Evolutionary conservation across 2,888 invertebrate species (phyloP), one percentile per base, ranked within the genome.

Genomic region (Perizoma flavofasciatum): DNA sequence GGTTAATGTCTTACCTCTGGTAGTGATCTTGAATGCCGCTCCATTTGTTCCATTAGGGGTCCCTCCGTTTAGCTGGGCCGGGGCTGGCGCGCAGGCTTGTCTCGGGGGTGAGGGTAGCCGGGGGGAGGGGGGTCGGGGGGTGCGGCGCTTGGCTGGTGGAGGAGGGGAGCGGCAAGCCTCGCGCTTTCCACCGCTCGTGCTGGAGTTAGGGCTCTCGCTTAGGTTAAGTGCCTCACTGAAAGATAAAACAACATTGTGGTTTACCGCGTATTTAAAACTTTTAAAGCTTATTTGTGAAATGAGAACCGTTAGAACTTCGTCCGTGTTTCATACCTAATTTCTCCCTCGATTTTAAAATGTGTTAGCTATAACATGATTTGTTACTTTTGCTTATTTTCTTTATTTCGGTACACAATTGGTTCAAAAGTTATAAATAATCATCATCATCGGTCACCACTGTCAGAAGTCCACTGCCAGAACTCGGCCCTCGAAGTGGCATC

Each of bases 1-100:
- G 9, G 5, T n/a, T 9, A 3, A 41, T 41, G n/a, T 6, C 45
- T 22, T 66, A 90, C 98, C 96, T 94, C 96, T 94, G 74, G 96
- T 97, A 67, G 96, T 95, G 72, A 98, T 97, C 89, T 97, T 98
- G 78, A 98, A 96, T 77, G 96, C 95, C 40, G 97, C 95, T 44
- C 94, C 95, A 56, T 92, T 81, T 11, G 84, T 78, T 5, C 83
- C 83, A 50, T 84, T 83, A 6, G 69, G 49, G 8, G 69, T 55
- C 11, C 66, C 37, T n/a, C 66, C 69, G 22, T 68, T 70, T 54
- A 68, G 56, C 49, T 63, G 68, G 32, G 66, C 65, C 63, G 62
- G 73, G 48, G 74, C 73, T 50, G 69, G 73, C 57, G 41, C 69
- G 66, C 68, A 72, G 44, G 65, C 68, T 47, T 65, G 67, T 60